These are phyloP conservation scores for Mustela lutreola DNA, from an alignment of 2,113 vertebrate species.

Conservation along the genomic window DNA sequence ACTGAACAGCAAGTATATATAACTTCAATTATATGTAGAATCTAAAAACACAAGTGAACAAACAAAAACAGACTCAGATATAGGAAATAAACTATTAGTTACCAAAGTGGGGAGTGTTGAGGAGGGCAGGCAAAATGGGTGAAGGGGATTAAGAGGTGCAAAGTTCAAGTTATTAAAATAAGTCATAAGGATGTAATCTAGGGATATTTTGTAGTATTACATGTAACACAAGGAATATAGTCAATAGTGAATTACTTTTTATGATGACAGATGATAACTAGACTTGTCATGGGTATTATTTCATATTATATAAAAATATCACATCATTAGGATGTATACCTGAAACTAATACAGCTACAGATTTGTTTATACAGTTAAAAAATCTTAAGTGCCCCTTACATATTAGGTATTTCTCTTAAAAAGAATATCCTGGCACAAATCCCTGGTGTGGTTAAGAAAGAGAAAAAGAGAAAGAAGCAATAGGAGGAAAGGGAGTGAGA, in stretches of 20 bases:
- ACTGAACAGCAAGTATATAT: background rate
- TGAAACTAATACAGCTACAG: background rate
- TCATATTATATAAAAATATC: background rate
- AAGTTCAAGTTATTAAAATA: background rate
- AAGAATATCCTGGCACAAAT: background rate
- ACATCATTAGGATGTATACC: background rate
- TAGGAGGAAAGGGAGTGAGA: background rate
- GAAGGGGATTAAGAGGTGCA: background rate
- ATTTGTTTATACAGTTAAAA: background rate
- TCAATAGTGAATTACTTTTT: background rate
- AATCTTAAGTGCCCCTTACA: background rate
- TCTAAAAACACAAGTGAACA: background rate
- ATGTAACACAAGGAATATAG: background rate
- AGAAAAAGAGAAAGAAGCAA: background rate
- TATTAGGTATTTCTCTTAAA: background rate
- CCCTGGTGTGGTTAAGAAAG: background rate
- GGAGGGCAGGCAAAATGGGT: background rate
- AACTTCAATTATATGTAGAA: background rate
- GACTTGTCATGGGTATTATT: background rate
- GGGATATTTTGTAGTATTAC: background rate
- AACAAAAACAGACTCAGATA: background rate
- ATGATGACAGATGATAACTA: background rate
- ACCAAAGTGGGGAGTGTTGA: background rate
- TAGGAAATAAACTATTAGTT: background rate
- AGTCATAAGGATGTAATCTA: background rate